Evolutionary conservation across 2,113 vertebrate species (phyloP).

Genomic region (Chamaetylas fuelleborni): DNA sequence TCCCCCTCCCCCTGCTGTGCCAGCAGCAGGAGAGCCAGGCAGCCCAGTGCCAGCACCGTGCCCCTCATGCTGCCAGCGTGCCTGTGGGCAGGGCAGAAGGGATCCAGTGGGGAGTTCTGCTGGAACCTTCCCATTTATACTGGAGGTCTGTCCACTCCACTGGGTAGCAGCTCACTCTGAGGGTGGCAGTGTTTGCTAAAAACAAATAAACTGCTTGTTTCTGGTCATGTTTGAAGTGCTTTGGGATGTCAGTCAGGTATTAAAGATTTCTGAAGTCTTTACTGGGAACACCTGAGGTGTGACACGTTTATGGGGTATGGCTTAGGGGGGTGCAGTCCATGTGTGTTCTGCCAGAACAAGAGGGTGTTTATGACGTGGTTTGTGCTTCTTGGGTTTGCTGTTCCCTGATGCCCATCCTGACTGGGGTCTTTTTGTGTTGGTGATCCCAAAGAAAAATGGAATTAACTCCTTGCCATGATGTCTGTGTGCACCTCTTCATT

Average conservation of each 20-base stretch:
- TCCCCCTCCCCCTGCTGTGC: slow-evolving; percentile 27
- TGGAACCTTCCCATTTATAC: slow-evolving; percentile 54
- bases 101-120: background rate
- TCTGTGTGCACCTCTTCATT: rapidly evolving
- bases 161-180: background rate
- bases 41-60: background rate
- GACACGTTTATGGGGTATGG: background rate
- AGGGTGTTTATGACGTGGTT: background rate
- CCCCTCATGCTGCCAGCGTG: slow-evolving; percentile 34
- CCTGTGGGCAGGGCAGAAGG: background rate
- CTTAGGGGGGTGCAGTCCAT: background rate
- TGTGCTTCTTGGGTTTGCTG: too few species aligned
- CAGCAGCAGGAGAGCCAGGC: background rate
- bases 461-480: background rate
- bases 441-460: background rate
- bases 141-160: background rate
- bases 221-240: background rate
- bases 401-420: background rate
- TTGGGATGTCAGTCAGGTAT: background rate
- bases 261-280: background rate
- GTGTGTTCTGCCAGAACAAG: background rate
- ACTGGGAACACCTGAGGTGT: background rate
- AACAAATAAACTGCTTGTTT: background rate
- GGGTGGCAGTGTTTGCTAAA: slow-evolving; percentile 45
- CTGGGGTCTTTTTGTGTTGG: background rate